Evolutionary conservation across 2,888 invertebrate species (phyloP).

Genomic region (Plagodis dolabraria): DNA sequence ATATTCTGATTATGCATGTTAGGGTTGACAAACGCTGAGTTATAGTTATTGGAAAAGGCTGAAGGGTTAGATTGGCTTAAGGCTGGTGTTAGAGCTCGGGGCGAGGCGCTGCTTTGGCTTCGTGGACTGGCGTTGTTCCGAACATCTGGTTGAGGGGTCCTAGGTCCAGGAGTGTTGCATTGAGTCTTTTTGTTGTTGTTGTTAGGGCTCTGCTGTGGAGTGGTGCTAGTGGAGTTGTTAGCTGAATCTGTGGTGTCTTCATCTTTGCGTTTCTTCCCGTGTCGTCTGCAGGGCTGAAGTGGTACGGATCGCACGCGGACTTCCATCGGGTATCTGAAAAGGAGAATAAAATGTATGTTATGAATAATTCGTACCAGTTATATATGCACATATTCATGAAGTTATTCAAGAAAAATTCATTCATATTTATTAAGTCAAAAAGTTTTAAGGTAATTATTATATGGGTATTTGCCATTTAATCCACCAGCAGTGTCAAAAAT

Average conservation of each 20-base stretch:
- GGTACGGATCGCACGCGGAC: slow-evolving; percentile 94
- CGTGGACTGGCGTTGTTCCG: slow-evolving; percentile 76
- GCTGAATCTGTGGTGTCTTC: slow-evolving; percentile 83
- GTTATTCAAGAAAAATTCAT: too few species aligned
- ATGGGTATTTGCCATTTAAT: neutral
- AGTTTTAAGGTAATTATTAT: too few species aligned
- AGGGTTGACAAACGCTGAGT: slow-evolving; percentile 78
- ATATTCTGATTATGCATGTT: slow-evolving; percentile 75
- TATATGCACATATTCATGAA: too few species aligned
- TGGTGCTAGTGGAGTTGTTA: slow-evolving; percentile 56
- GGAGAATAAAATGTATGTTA: neutral
- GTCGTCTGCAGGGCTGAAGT: slow-evolving; percentile 91
- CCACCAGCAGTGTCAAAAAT: neutral
- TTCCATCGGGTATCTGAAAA: slow-evolving; percentile 92
- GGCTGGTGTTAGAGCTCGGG: slow-evolving; percentile 75
- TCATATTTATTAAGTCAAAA: too few species aligned
- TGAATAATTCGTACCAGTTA: neutral
- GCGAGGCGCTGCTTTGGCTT: slow-evolving; percentile 84
- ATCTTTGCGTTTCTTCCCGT: slow-evolving; percentile 91
- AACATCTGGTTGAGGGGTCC: slow-evolving; percentile 72
- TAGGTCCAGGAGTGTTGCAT: slow-evolving; percentile 65
- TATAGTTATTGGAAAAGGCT: slow-evolving; percentile 72
- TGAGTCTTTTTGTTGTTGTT: slow-evolving; percentile 71
- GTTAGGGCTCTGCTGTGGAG: slow-evolving; percentile 67
- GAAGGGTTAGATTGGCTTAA: slow-evolving; percentile 69